A percentile compares a stretch with the other conserved stretches of the same genome.
Evolutionary conservation across 2,888 invertebrate genomes (phyloP).

Genomic region (Schizotus pectinicornis): DNA sequence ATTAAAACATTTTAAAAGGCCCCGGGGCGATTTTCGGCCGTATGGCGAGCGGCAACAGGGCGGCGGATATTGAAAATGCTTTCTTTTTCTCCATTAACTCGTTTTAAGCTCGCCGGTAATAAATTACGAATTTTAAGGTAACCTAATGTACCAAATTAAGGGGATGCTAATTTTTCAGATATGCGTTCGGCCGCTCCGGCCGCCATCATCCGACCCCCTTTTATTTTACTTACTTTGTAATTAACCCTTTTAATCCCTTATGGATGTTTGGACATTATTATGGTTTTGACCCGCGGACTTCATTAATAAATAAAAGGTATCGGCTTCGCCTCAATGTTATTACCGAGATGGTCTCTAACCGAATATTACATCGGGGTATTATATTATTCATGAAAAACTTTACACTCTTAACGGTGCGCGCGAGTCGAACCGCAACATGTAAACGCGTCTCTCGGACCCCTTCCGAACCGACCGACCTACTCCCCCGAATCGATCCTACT

Average conservation of each 20-base stretch:
- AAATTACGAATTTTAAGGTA: slow-evolving; percentile 57
- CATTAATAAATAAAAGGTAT: slow-evolving; percentile 45
- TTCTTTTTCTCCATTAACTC: slow-evolving; percentile 52
- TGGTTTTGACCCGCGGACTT: slow-evolving; percentile 43
- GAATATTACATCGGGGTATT: slow-evolving; percentile 31
- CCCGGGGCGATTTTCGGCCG: slow-evolving; percentile 46
- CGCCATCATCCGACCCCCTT: slow-evolving; percentile 34
- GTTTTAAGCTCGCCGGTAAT: slow-evolving; percentile 49
- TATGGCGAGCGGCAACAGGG: slow-evolving; percentile 35
- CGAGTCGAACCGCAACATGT: no score
- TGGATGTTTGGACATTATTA: slow-evolving; percentile 50
- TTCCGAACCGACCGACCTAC: no score
- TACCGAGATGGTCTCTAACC: slow-evolving; percentile 26
- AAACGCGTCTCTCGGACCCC: no score
- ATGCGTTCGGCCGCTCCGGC: slow-evolving; percentile 28
- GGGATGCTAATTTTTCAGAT: slow-evolving; percentile 54
- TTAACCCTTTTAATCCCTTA: slow-evolving; percentile 51
- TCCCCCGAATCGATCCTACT: slow-evolving; percentile 1
- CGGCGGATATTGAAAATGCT: slow-evolving; percentile 43
- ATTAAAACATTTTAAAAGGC: slow-evolving; percentile 53
- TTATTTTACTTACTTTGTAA: slow-evolving; percentile 53
- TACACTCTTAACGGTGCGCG: slow-evolving; percentile 13
- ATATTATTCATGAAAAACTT: slow-evolving; percentile 32
- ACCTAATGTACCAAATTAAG: slow-evolving; percentile 55
- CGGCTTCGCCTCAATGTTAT: slow-evolving; percentile 29